A percentile compares a stretch with the other conserved stretches of the same genome.
Evolutionary conservation across 2,888 invertebrate genomes (phyloP).

Genomic region (Yponomeuta evonymella): DNA sequence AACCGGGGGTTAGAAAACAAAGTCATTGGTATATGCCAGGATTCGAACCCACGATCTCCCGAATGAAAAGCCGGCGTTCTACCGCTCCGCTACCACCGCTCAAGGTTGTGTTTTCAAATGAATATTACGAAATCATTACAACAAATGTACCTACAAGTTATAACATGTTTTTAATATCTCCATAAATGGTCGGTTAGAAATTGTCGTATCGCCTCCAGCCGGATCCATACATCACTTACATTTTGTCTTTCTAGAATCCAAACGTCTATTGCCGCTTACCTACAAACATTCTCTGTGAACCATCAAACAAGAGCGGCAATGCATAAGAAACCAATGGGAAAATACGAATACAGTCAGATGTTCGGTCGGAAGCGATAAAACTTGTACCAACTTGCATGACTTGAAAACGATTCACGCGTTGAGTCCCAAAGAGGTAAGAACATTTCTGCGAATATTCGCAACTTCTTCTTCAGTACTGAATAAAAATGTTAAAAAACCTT

Average conservation of each 20-base stretch:
- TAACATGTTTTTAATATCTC: not conserved
- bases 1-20: too few relatives aligned
- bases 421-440: not conserved
- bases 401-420: not conserved
- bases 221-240: not conserved
- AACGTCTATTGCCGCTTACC: too few relatives aligned
- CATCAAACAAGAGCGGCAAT: not conserved
- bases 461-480: too few relatives aligned
- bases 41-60: too few relatives aligned
- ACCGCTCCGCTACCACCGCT: too few relatives aligned
- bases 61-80: too few relatives aligned
- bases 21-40: too few relatives aligned
- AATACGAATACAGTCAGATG: not conserved
- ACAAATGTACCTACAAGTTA: not conserved
- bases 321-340: not conserved
- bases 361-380: not conserved
- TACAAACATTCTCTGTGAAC: not conserved
- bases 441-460: not conserved
- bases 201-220: not conserved
- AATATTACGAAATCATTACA: not conserved
- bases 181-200: not conserved
- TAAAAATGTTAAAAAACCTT: too few relatives aligned
- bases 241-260: not conserved
- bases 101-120: too few relatives aligned
- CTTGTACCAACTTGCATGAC: conserved; percentile 1